These are phyloP conservation scores for Caenorhabditis latens DNA, from an alignment of 1,140 invertebrate species.

Conservation along the genomic window DNA sequence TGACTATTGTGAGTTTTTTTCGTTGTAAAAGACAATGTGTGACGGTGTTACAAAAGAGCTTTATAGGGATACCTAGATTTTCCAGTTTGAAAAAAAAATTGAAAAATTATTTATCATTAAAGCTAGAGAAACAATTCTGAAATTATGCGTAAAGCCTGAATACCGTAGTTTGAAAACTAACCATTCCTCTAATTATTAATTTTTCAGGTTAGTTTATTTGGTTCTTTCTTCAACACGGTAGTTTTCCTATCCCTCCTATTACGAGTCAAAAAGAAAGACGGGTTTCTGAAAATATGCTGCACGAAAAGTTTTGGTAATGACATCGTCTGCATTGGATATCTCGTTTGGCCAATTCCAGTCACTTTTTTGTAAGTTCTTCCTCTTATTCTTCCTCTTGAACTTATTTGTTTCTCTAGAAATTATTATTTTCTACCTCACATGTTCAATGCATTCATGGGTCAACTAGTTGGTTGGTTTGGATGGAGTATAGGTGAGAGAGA, in stretches of 20 bases:
- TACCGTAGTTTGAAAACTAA: too few species aligned
- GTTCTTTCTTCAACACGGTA: constrained; percentile 28
- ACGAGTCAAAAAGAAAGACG: constrained; percentile 27
- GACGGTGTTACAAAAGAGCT: too few species aligned
- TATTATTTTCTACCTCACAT: constrained; percentile 28
- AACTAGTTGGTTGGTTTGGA: constrained; percentile 38
- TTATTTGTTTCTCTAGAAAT: neutral
- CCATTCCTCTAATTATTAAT: too few species aligned
- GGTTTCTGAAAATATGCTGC: constrained; percentile 38
- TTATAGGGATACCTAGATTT: too few species aligned
- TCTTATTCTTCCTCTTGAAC: too few species aligned
- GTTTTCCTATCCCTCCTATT: neutral
- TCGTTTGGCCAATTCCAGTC: constrained; percentile 46
- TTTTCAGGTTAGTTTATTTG: constrained; percentile 28
- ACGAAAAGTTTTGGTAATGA: constrained; percentile 34
- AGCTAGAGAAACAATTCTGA: too few species aligned
- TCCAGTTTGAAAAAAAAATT: too few species aligned
- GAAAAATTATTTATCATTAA: too few species aligned
- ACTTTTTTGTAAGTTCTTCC: constrained; percentile 4
- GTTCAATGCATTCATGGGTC: constrained; percentile 47
- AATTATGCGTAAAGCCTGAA: too few species aligned
- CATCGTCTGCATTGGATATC: constrained; percentile 42
- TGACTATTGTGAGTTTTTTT: constrained; percentile 31
- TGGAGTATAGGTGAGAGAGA: constrained; percentile 28
- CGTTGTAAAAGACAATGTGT: too few species aligned